phyloP scores from a whole-genome alignment of 2,113 vertebrate species.

The Pelecanus crispus region DNA sequence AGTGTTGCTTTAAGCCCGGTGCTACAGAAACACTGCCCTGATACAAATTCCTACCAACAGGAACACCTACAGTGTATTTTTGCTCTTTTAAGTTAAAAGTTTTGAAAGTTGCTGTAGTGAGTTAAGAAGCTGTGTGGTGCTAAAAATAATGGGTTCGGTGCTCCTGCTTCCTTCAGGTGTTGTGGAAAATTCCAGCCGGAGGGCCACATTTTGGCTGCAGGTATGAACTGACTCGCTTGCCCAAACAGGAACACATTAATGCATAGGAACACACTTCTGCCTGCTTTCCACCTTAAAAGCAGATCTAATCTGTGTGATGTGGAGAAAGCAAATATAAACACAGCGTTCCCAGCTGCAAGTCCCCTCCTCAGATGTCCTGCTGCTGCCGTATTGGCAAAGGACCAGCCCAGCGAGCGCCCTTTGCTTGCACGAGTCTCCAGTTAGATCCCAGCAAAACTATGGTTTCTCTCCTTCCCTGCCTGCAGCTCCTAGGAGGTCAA shows the following conservation, averaged over 20 bases:
- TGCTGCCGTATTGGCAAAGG: background rate
- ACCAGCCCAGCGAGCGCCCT: rapidly evolving
- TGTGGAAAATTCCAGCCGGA: background rate
- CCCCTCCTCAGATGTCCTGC: slow-evolving; percentile 2
- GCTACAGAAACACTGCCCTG: background rate
- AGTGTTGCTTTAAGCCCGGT: background rate
- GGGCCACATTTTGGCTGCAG: background rate
- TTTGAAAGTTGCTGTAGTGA: background rate
- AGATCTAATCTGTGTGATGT: background rate
- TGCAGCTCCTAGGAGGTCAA: background rate
- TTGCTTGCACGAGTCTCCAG: background rate
- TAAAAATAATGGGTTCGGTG: background rate
- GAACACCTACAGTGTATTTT: background rate
- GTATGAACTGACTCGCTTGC: background rate
- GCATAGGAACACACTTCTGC: background rate
- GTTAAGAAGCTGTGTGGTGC: background rate
- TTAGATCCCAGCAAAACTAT: background rate
- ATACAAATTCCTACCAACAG: background rate
- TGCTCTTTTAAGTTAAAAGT: background rate
- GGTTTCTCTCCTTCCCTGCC: background rate
- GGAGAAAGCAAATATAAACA: slow-evolving; percentile 20
- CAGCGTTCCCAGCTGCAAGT: background rate
- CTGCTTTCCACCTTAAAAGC: slow-evolving; percentile 35
- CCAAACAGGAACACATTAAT: background rate
- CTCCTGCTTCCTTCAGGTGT: background rate